phyloP scores from a whole-genome alignment of 2,113 vertebrate species.

The Globicephala melas region DNA sequence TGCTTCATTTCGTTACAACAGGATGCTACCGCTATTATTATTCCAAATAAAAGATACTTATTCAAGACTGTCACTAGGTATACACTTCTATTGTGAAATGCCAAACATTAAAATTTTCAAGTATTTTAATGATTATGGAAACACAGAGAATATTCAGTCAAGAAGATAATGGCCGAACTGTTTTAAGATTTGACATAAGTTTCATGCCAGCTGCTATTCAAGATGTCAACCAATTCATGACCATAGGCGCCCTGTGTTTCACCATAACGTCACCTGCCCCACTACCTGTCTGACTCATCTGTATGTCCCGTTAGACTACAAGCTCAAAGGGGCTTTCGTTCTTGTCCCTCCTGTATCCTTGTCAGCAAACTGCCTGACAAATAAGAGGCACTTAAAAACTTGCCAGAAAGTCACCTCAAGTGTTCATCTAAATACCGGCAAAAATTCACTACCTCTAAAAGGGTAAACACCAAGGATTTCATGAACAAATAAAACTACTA shows the following conservation, averaged over 20 bases:
- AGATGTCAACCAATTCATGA: background rate
- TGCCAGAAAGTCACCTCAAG: background rate
- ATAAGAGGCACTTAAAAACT: background rate
- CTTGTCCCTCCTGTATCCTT: background rate
- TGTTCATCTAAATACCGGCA: background rate
- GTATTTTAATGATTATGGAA: slow-evolving; percentile 45
- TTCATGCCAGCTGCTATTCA: background rate
- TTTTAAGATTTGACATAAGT: background rate
- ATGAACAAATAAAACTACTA: background rate
- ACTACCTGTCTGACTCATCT: background rate
- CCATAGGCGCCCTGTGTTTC: background rate
- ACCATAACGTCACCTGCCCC: background rate
- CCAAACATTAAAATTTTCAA: slow-evolving; percentile 55
- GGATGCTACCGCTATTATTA: background rate
- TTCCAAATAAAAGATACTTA: background rate
- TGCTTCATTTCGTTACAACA: background rate
- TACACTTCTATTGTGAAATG: background rate
- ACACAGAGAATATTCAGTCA: slow-evolving; percentile 15
- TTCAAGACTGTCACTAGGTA: background rate
- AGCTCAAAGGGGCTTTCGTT: background rate
- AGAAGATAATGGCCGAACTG: background rate
- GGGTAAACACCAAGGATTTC: background rate
- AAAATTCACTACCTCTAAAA: background rate
- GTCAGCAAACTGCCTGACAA: background rate
- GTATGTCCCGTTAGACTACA: background rate